Conservation (phyloP, 2,888 invertebrate genomes). For the Ornithoptera alexandrae region DNA sequence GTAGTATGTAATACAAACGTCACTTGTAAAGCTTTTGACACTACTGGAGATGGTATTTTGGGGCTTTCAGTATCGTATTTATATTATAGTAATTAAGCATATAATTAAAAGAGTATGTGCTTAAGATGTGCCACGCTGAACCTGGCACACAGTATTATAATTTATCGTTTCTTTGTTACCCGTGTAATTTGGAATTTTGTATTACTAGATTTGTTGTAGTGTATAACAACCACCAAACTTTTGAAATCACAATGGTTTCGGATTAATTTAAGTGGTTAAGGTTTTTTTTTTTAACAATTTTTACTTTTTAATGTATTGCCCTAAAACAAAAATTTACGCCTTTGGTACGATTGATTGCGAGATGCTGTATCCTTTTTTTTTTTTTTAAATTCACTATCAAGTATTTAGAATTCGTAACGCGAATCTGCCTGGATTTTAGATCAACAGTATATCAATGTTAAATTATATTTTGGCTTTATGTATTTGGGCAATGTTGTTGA, state of each 20-base stretch:
- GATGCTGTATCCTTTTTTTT: conserved; percentile 1
- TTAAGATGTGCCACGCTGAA: conserved; percentile 2
- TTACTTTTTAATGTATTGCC: conserved; percentile 2
- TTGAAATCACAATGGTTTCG: background rate
- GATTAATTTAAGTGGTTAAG: conserved; percentile 14
- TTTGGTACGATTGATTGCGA: conserved; percentile 9
- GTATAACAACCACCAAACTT: background rate
- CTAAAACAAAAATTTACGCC: conserved; percentile 3
- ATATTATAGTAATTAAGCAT: background rate
- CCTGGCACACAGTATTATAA: background rate
- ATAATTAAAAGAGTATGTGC: conserved; percentile 2
- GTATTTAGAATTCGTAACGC: conserved; percentile 18
- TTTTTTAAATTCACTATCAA: background rate
- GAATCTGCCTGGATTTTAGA: conserved; percentile 22
- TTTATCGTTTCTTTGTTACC: background rate
- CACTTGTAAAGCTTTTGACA: conserved; percentile 28
- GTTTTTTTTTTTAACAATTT: conserved; percentile 1
- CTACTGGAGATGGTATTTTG: conserved; percentile 26
- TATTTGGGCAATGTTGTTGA: conserved; percentile 28
- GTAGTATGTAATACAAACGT: too few species aligned
- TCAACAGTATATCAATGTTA: conserved; percentile 8
- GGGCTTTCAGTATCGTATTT: conserved; percentile 19
- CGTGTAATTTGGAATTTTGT: background rate
- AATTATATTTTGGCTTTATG: conserved; percentile 20
- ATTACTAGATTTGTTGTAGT: background rate